Evolutionary conservation across 2,113 vertebrate species (phyloP).

Genomic region (Psilopsiagon aurifrons): DNA sequence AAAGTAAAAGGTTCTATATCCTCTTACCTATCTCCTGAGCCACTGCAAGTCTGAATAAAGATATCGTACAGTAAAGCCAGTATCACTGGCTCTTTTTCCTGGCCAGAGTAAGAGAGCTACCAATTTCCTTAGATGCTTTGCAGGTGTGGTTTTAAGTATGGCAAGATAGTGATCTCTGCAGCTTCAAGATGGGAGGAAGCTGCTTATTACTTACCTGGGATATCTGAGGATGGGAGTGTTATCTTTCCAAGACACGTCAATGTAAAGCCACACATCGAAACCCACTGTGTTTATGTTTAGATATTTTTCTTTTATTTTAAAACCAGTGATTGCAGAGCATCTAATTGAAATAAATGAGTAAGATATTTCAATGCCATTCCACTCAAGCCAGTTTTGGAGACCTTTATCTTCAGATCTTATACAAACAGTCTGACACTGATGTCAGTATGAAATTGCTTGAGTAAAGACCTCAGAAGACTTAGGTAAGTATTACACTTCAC

Average conservation of each 20-base stretch:
- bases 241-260: conserved; percentile 51
- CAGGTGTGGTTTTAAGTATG: not conserved
- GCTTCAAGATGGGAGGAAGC: conserved; percentile 20
- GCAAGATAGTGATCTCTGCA: conserved; percentile 34
- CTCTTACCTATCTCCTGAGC: conserved; percentile 5
- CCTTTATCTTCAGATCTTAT: conserved; percentile 55
- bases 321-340: not conserved
- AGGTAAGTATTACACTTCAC: conserved; percentile 35
- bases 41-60: conserved; percentile 3
- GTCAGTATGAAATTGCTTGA: conserved; percentile 51
- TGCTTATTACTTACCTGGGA: conserved; percentile 33
- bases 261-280: conserved; percentile 13
- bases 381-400: conserved; percentile 46
- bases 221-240: conserved; percentile 19
- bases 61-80: not conserved
- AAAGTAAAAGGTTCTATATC: conserved; percentile 58
- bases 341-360: conserved; percentile 36
- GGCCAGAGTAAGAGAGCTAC: conserved; percentile 6
- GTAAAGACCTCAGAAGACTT: conserved; percentile 45
- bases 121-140: conserved; percentile 22
- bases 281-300: not conserved
- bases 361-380: not conserved
- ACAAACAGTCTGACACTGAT: conserved; percentile 43
- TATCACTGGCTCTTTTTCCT: conserved; percentile 45
- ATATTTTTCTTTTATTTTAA: conserved; percentile 48